Conservation (phyloP, 2,797 vertebrate species). For the Ctenopoma kingsleyae region DNA sequence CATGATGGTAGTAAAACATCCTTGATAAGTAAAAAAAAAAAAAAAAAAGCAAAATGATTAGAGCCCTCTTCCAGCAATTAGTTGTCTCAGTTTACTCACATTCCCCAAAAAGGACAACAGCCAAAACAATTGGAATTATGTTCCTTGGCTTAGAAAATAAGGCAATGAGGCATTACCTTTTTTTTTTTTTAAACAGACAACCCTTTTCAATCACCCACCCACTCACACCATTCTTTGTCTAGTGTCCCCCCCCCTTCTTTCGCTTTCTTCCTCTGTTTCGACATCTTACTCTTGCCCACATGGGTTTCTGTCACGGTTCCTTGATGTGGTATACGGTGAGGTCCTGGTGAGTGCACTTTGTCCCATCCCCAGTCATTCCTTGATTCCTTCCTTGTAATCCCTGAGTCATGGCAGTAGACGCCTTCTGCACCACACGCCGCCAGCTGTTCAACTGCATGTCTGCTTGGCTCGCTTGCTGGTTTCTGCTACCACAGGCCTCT, state of each 20-base stretch:
- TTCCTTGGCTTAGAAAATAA: constrained; percentile 33
- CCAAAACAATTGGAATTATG: constrained; percentile 58
- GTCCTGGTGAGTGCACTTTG: constrained; percentile 70
- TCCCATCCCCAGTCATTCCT: constrained; percentile 74
- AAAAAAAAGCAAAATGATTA: constrained; percentile 23
- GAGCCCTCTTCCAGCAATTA: constrained; percentile 12
- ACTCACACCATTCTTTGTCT: constrained; percentile 44
- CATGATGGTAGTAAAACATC: constrained; percentile 32
- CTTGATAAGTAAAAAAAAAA: neutral
- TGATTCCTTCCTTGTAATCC: constrained; percentile 78
- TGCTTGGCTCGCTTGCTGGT: constrained; percentile 44
- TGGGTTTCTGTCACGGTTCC: constrained; percentile 66
- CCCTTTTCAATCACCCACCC: constrained; percentile 54
- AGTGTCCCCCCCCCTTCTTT: constrained; percentile 47
- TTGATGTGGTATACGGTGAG: constrained; percentile 82
- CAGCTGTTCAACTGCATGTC: constrained; percentile 44
- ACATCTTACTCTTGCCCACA: constrained; percentile 74
- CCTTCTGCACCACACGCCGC: constrained; percentile 62
- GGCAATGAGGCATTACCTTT: constrained; percentile 33
- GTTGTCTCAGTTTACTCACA: constrained; percentile 40
- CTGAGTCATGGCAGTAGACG: constrained; percentile 78
- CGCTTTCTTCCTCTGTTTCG: constrained; percentile 52
- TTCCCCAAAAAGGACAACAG: constrained; percentile 48
- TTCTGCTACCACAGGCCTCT: constrained; percentile 40
- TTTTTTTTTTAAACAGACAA: constrained; percentile 42